Percentiles rank a stretch among this genome's conserved stretches.
These are phyloP conservation scores for Rhinatrema bivittatum DNA, from an alignment of 2,797 vertebrate species.

Conservation along the genomic window DNA sequence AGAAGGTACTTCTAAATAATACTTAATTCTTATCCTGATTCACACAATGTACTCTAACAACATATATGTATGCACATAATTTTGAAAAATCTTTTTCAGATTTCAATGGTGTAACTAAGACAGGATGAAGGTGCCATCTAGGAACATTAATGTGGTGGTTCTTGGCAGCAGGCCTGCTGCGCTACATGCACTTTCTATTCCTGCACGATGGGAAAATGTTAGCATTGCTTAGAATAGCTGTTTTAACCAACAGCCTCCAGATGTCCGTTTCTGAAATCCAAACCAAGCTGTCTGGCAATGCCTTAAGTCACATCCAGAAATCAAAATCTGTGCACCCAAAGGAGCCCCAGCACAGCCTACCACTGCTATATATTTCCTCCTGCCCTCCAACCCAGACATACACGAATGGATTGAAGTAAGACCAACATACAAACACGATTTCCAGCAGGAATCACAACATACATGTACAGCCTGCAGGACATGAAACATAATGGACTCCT, in stretches of 20 bases:
- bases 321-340: no score
- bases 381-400: background rate
- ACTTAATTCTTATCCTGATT: no score
- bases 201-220: background rate
- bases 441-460: no score
- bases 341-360: background rate
- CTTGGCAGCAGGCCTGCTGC: background rate
- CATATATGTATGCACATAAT: no score
- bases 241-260: background rate
- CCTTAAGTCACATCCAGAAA: background rate
- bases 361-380: no score
- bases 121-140: no score
- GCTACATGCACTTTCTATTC: background rate
- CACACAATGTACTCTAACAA: no score
- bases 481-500: no score
- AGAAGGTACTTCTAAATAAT: no score
- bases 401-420: no score
- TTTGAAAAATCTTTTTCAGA: background rate
- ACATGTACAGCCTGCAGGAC: no score
- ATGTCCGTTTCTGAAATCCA: background rate
- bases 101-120: background rate
- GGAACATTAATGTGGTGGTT: background rate
- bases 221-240: background rate
- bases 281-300: background rate
- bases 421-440: no score